A percentile compares a stretch with the other conserved stretches of the same genome.
These are phyloP conservation scores for Phengaris alcon DNA, from an alignment of 2,888 invertebrate genomes.

Conservation along the genomic window DNA sequence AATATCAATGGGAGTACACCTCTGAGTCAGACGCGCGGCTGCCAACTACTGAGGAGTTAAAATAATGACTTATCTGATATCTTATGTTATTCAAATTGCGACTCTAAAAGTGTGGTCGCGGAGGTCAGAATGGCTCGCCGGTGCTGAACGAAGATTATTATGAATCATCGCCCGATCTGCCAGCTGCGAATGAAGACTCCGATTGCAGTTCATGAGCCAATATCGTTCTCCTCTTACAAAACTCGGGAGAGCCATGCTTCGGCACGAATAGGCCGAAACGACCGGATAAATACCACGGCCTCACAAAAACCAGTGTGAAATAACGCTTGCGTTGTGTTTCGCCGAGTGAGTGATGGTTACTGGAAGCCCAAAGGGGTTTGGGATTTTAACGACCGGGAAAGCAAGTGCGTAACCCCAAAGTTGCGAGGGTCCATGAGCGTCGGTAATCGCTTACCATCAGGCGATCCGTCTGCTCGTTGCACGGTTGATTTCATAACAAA, in stretches of 20 bases:
- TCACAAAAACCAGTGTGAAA: too few species aligned
- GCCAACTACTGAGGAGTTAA: conserved; percentile 56
- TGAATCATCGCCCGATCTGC: conserved; percentile 63
- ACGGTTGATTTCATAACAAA: too few species aligned
- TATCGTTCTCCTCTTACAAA: conserved; percentile 59
- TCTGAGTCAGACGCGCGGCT: conserved; percentile 63
- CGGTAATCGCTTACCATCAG: too few species aligned
- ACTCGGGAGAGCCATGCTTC: conserved; percentile 27
- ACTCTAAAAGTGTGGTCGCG: conserved; percentile 48
- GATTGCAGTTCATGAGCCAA: conserved; percentile 60
- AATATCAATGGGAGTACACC: conserved; percentile 62
- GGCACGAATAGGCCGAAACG: too few species aligned
- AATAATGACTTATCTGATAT: conserved; percentile 52
- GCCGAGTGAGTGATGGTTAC: too few species aligned
- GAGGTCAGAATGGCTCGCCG: conserved; percentile 42
- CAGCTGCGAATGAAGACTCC: conserved; percentile 65
- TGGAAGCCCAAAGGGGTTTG: too few species aligned
- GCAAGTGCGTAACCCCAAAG: too few species aligned
- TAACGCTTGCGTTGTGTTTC: too few species aligned
- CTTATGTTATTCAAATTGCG: conserved; percentile 49
- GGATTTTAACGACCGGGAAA: too few species aligned
- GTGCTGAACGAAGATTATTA: conserved; percentile 49
- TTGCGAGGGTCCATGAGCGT: too few species aligned
- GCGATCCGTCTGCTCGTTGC: too few species aligned
- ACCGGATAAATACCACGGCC: too few species aligned